These are phyloP conservation scores for Melieria picta DNA, from an alignment of 2,888 invertebrate species.

Conservation along the genomic window DNA sequence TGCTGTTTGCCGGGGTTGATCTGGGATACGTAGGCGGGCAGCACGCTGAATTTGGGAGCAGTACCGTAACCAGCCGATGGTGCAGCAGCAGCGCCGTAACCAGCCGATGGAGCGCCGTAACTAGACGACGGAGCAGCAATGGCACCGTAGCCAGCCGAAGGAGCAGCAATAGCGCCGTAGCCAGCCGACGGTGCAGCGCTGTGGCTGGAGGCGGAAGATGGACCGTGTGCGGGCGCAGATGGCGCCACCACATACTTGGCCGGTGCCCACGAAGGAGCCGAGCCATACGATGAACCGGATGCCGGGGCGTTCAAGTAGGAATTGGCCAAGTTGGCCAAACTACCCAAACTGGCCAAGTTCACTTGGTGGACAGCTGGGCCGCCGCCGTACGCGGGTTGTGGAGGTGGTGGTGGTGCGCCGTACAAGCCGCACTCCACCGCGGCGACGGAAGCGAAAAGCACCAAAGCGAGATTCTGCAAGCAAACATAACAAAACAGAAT, in stretches of 20 bases:
- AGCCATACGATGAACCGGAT: neutral
- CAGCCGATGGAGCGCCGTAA: no score
- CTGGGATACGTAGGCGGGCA: conserved; percentile 50
- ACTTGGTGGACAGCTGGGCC: conserved; percentile 26
- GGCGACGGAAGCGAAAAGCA: conserved; percentile 49
- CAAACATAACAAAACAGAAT: conserved; percentile 1
- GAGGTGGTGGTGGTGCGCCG: conserved; percentile 16
- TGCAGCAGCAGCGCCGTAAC: conserved; percentile 30
- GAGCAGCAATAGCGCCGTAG: conserved; percentile 41
- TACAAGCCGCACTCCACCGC: conserved; percentile 31
- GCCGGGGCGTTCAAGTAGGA: conserved; percentile 22
- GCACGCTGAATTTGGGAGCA: conserved; percentile 43
- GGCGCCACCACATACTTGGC: conserved; percentile 16
- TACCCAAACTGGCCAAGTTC: conserved; percentile 25
- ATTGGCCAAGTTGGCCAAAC: conserved; percentile 26
- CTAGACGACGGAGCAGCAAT: neutral
- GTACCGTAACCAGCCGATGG: conserved; percentile 6
- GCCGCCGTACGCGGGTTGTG: conserved; percentile 16
- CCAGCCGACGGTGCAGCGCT: conserved; percentile 44
- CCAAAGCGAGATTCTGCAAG: conserved; percentile 50
- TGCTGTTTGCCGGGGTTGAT: conserved; percentile 53
- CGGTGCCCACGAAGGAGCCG: conserved; percentile 12
- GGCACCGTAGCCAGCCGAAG: conserved; percentile 6
- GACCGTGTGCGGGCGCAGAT: conserved; percentile 38
- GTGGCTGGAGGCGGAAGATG: conserved; percentile 34